Conservation (phyloP, 2,888 invertebrate genomes). For the Dynastes hyllus region DNA sequence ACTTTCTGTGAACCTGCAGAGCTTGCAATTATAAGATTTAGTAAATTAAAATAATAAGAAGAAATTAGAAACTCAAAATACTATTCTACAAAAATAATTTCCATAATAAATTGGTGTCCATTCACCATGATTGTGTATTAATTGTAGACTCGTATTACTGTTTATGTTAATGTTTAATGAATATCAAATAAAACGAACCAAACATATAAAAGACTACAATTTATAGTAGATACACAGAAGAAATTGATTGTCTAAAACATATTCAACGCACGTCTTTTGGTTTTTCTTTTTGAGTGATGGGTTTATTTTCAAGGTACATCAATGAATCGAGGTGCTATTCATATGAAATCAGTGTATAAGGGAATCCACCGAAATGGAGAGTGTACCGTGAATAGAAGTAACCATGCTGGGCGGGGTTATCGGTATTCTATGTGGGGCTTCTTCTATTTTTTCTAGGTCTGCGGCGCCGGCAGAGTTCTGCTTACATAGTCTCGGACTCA, state of each 20-base stretch:
- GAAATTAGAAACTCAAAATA: too few species aligned
- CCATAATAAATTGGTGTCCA: too few species aligned
- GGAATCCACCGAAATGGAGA: constrained; percentile 70
- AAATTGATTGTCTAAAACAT: constrained; percentile 38
- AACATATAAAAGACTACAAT: background rate
- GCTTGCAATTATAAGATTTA: too few species aligned
- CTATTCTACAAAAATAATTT: too few species aligned
- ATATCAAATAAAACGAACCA: background rate
- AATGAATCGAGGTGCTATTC: constrained; percentile 31
- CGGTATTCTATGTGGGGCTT: constrained; percentile 72
- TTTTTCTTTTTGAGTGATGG: background rate
- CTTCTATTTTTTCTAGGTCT: constrained; percentile 81
- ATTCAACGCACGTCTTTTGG: constrained; percentile 21
- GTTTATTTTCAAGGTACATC: constrained; percentile 19
- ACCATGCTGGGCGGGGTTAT: constrained; percentile 58
- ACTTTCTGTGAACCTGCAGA: too few species aligned
- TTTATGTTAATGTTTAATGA: background rate
- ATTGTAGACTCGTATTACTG: background rate
- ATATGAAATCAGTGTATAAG: constrained; percentile 60
- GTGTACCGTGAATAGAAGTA: constrained; percentile 66
- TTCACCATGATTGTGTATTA: too few species aligned
- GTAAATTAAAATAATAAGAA: too few species aligned
- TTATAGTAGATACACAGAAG: background rate
- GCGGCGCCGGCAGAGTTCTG: constrained; percentile 82
- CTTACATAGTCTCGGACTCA: constrained; percentile 74